Percentiles rank a stretch among this genome's conserved stretches.
phyloP scores from a whole-genome alignment of 2,888 invertebrate genomes.

The Julus scanicus region DNA sequence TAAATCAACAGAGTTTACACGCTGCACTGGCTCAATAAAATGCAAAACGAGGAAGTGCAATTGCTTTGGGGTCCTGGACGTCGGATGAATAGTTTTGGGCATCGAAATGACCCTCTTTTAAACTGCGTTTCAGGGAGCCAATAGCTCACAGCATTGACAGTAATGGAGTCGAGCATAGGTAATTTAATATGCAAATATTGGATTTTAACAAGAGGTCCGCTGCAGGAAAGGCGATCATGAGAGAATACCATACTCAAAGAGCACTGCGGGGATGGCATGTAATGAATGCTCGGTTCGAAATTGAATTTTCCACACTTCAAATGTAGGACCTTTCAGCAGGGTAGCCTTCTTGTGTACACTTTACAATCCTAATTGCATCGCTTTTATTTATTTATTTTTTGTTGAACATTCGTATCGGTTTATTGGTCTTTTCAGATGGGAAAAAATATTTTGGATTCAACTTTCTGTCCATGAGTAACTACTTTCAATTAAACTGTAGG shows the following conservation, averaged over 20 bases:
- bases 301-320: not conserved
- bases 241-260: not conserved
- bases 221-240: not conserved
- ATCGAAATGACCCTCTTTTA: slow-evolving; percentile 17
- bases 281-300: not conserved
- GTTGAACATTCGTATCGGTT: not conserved
- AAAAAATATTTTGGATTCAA: too few species aligned
- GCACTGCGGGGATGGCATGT: not conserved
- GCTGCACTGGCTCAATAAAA: slow-evolving; percentile 42
- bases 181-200: slow-evolving; percentile 38
- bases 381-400: not conserved
- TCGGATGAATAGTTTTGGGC: slow-evolving; percentile 24
- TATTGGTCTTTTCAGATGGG: too few species aligned
- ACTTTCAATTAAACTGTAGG: too few species aligned
- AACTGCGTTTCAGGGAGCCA: not conserved
- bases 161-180: slow-evolving; percentile 37
- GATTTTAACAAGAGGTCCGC: slow-evolving; percentile 1
- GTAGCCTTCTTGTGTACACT: not conserved
- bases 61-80: slow-evolving; percentile 16
- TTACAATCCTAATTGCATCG: not conserved
- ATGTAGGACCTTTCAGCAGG: not conserved
- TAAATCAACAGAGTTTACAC: slow-evolving; percentile 42
- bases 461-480: too few species aligned
- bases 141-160: slow-evolving; percentile 27
- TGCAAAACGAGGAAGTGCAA: slow-evolving; percentile 7